phyloP scores from a whole-genome alignment of 1,140 invertebrate genomes.

The Cylas formicarius region DNA sequence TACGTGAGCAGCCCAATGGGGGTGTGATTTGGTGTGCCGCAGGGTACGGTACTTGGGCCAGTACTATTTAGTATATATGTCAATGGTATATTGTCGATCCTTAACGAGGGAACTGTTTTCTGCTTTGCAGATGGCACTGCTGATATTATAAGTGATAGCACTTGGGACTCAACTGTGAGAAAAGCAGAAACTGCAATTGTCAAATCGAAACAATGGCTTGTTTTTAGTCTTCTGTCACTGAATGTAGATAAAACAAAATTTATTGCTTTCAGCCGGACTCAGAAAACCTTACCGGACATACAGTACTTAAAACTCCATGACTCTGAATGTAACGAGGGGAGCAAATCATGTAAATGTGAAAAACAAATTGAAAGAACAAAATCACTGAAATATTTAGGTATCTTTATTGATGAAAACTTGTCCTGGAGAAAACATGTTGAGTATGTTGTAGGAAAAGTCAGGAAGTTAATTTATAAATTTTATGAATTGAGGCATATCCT shows the following conservation, averaged over 20 bases:
- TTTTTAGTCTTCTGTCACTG: slow-evolving; percentile 2
- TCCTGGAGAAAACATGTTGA: too few species aligned
- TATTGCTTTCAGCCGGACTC: slow-evolving; percentile 1
- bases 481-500: too few species aligned
- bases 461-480: too few species aligned
- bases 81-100: background rate
- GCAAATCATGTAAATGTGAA: background rate
- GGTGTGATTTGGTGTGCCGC: too few species aligned
- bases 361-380: slow-evolving; percentile 1
- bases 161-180: background rate
- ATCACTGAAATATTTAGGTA: too few species aligned
- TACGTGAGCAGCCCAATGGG: too few species aligned
- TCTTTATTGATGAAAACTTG: too few species aligned
- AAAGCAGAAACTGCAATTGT: slow-evolving; percentile 2
- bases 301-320: too few species aligned
- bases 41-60: too few species aligned
- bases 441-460: too few species aligned
- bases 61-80: slow-evolving; percentile 8
- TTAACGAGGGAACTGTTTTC: slow-evolving; percentile 1
- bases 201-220: slow-evolving; percentile 4
- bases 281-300: too few species aligned
- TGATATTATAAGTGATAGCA: background rate
- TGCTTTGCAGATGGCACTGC: slow-evolving; percentile 5
- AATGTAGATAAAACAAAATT: slow-evolving; percentile 9
- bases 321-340: too few species aligned